A percentile compares a stretch with the other conserved stretches of the same genome.
Evolutionary conservation across 2,888 invertebrate genomes (phyloP).

Genomic region (Minunthozetes semirufus): DNA sequence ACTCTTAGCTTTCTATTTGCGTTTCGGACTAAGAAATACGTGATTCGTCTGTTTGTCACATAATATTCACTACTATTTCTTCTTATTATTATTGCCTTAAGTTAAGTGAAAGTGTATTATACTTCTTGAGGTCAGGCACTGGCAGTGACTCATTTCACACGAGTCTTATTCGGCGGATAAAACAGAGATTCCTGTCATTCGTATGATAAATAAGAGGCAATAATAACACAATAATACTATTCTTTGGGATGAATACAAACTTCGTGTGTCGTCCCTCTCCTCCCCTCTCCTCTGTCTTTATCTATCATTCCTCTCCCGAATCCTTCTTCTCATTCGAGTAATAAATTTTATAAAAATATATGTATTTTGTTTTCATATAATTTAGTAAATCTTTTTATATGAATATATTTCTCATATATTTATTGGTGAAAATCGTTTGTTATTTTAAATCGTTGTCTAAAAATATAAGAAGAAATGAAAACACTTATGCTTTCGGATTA

Average conservation of each 20-base stretch:
- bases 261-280: too few species aligned
- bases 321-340: neutral
- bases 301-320: too few species aligned
- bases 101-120: neutral
- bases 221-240: neutral
- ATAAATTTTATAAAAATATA: neutral
- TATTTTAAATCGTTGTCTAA: neutral
- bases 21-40: neutral
- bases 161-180: neutral
- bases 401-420: neutral
- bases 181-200: neutral
- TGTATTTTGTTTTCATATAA: neutral
- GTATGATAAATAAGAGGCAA: neutral
- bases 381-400: neutral
- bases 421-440: neutral
- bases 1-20: neutral
- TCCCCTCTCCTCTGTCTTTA: too few species aligned
- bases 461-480: neutral
- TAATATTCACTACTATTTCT: neutral
- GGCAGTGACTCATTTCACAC: too few species aligned
- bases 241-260: too few species aligned
- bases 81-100: neutral
- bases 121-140: neutral
- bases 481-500: neutral
- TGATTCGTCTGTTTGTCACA: slow-evolving; percentile 6